phyloP scores from a whole-genome alignment of 2,797 vertebrate genomes.

The Gymnocypris eckloni region DNA sequence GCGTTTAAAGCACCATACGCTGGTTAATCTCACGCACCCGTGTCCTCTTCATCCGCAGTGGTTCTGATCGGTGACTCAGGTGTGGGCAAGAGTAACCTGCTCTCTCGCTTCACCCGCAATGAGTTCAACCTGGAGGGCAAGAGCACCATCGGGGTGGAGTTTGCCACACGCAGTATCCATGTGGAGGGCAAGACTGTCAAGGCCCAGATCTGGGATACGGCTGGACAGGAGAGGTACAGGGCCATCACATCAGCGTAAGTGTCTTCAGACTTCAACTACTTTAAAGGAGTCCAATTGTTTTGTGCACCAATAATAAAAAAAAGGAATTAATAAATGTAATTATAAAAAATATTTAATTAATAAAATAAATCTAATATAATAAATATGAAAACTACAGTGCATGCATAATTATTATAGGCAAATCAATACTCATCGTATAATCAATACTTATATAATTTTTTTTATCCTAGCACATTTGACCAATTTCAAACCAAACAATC shows the following conservation, averaged over 20 bases:
- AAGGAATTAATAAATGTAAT: background rate
- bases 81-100: constrained; percentile 88
- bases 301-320: background rate
- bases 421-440: background rate
- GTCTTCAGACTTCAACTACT: background rate
- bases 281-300: background rate
- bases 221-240: constrained; percentile 86
- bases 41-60: constrained; percentile 70
- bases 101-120: constrained; percentile 90
- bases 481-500: background rate
- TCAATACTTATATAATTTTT: no score
- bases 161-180: constrained; percentile 89
- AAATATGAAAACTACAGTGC: background rate
- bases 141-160: constrained; percentile 92
- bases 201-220: constrained; percentile 89
- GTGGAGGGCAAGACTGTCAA: constrained; percentile 89
- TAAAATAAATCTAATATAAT: background rate
- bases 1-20: background rate
- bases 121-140: constrained; percentile 93
- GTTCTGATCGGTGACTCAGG: constrained; percentile 90
- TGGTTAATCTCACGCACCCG: background rate
- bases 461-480: background rate
- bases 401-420: no score
- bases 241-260: constrained; percentile 90
- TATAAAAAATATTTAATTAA: background rate